Percentiles rank a stretch among this genome's conserved stretches.
Evolutionary conservation across 1,140 invertebrate species (phyloP).

Genomic region (Nasonia vitripennis): DNA sequence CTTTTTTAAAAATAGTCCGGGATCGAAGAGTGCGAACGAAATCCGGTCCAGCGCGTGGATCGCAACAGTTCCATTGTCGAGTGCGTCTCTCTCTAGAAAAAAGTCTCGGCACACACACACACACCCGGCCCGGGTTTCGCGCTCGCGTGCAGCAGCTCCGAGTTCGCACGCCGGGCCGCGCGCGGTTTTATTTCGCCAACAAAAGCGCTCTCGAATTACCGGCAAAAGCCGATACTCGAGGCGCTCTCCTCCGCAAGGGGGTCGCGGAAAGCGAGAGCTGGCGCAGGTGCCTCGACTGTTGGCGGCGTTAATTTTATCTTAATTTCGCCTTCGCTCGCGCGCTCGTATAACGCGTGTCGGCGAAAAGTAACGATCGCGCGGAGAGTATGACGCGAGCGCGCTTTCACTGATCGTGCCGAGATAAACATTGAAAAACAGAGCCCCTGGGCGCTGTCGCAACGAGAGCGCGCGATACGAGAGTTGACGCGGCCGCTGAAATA

Average conservation of each 20-base stretch:
- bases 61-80: no score
- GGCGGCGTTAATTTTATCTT: slow-evolving; percentile 17
- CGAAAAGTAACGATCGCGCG: neutral
- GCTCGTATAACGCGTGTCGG: neutral
- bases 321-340: neutral
- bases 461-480: neutral
- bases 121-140: no score
- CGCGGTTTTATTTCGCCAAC: neutral
- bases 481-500: slow-evolving; percentile 39
- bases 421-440: neutral
- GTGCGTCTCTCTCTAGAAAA: no score
- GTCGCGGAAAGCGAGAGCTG: neutral
- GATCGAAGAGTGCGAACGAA: no score
- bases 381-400: neutral
- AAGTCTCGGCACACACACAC: no score
- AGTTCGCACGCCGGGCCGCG: no score
- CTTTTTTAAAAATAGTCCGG: no score
- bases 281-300: neutral
- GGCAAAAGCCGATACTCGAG: neutral
- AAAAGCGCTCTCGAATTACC: slow-evolving; percentile 27
- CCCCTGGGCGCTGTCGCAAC: neutral
- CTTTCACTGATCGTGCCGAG: neutral
- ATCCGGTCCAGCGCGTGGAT: no score
- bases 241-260: neutral
- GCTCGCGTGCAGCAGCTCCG: no score